phyloP scores from a whole-genome alignment of 2,113 vertebrate species.

The Furnarius figulus region DNA sequence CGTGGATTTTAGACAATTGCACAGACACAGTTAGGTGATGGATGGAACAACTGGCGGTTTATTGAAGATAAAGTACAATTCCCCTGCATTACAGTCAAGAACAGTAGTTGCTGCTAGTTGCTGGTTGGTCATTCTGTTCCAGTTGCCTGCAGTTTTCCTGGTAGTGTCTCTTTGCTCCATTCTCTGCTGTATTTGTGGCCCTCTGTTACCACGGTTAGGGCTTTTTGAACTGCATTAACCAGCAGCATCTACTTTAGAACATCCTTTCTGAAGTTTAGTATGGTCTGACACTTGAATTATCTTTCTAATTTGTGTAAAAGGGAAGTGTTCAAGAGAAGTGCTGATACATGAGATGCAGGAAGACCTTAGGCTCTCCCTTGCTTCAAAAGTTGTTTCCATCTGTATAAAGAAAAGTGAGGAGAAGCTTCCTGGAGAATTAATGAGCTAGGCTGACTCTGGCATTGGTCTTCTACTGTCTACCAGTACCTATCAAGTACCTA shows the following conservation, averaged over 20 bases:
- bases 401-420: not conserved
- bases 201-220: not conserved
- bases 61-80: not conserved
- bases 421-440: not conserved
- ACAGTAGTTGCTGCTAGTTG: not conserved
- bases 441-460: not conserved
- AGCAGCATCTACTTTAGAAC: not conserved
- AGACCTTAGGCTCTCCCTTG: not conserved
- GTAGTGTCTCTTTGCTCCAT: not conserved
- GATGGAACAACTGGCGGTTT: fast-evolving
- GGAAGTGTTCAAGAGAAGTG: not conserved
- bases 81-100: not conserved
- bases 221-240: not conserved
- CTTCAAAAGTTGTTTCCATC: not conserved
- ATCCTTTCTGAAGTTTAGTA: not conserved
- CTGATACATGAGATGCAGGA: not conserved
- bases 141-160: not conserved
- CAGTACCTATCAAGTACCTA: not conserved
- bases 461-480: not conserved
- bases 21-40: not conserved
- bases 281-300: not conserved
- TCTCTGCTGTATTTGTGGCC: not conserved
- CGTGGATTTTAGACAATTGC: not conserved
- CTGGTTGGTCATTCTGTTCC: not conserved
- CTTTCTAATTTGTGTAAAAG: not conserved